Evolutionary conservation across 2,113 vertebrate species (phyloP).

Genomic region (Cnemophilus loriae): DNA sequence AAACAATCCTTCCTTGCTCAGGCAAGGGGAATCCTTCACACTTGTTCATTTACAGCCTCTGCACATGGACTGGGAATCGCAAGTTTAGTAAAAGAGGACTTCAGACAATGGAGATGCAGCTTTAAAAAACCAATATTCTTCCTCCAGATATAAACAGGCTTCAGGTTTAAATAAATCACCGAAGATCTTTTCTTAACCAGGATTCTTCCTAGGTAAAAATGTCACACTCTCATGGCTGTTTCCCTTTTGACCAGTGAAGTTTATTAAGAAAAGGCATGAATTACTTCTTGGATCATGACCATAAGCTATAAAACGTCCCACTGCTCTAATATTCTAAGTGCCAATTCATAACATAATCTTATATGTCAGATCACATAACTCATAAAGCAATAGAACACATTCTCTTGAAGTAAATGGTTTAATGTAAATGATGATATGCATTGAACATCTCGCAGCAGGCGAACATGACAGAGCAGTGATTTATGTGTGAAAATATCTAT

Average conservation of each 20-base stretch:
- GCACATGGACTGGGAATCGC: background rate
- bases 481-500: conserved; percentile 1
- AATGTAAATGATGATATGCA: conserved; percentile 49
- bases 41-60: background rate
- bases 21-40: background rate
- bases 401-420: conserved; percentile 40
- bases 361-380: conserved; percentile 47
- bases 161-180: background rate
- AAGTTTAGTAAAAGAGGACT: background rate
- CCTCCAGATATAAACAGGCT: background rate
- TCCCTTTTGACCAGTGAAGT: conserved; percentile 5
- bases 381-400: conserved; percentile 45
- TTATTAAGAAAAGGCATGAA: conserved; percentile 11
- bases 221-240: background rate
- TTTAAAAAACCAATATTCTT: background rate
- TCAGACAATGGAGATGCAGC: background rate
- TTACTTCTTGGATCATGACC: conserved; percentile 32
- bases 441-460: conserved; percentile 9
- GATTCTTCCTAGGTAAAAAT: background rate
- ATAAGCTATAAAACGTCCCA: conserved; percentile 31
- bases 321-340: conserved; percentile 36
- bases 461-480: conserved; percentile 11
- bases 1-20: background rate
- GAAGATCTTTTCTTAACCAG: background rate
- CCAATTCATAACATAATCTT: conserved; percentile 54